A percentile compares a stretch with the other conserved stretches of the same genome.
Conservation (phyloP, 2,113 vertebrate species). For the Oenanthe oenanthe region DNA sequence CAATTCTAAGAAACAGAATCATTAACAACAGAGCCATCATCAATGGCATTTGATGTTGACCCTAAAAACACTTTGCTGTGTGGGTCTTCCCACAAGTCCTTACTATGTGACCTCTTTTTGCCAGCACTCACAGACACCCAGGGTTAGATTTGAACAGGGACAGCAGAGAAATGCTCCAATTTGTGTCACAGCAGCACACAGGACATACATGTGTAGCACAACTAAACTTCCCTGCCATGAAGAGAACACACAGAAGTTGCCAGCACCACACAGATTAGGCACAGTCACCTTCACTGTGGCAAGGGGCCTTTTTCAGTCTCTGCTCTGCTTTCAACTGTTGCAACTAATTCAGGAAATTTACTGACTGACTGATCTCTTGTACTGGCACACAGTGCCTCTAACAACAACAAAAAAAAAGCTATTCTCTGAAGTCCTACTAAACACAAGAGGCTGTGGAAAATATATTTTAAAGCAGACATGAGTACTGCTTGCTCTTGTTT, state of each 20-base stretch:
- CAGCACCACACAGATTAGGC: neutral
- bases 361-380: neutral
- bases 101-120: neutral
- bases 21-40: neutral
- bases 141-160: neutral
- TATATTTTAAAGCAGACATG: neutral
- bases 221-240: neutral
- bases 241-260: neutral
- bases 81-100: neutral
- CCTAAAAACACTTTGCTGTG: neutral
- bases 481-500: neutral
- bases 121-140: neutral
- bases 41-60: accelerated
- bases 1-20: neutral
- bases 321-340: neutral
- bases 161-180: neutral
- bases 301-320: neutral
- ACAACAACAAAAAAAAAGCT: neutral
- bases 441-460: neutral
- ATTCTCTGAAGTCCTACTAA: neutral
- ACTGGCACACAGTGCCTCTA: neutral
- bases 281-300: neutral
- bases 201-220: accelerated
- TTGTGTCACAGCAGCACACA: neutral
- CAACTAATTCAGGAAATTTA: neutral